A percentile compares a stretch with the other conserved stretches of the same genome.
phyloP scores from a whole-genome alignment of 2,888 invertebrate genomes.

The Torymus tubicola region DNA sequence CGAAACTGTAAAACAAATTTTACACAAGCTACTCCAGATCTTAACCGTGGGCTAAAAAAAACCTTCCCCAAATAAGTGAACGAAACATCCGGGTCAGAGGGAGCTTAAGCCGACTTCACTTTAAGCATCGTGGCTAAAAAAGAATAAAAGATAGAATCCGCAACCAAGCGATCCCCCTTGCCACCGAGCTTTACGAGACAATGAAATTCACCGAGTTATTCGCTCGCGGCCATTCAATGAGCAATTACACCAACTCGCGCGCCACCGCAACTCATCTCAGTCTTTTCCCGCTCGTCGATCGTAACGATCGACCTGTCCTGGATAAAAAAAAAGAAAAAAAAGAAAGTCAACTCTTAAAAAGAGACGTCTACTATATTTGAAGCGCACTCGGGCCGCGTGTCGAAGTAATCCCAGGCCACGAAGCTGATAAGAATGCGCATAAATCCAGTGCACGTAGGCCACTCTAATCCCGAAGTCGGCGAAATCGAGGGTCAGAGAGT shows the following conservation, averaged over 20 bases:
- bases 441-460: slow-evolving; percentile 15
- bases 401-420: too few relatives aligned
- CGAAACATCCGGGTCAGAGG: neutral
- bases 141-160: neutral
- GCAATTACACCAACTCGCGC: neutral
- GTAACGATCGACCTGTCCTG: too few relatives aligned
- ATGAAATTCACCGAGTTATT: neutral
- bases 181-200: neutral
- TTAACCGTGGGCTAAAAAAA: neutral
- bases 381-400: too few relatives aligned
- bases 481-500: too few relatives aligned
- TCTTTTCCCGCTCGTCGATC: too few relatives aligned
- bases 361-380: too few relatives aligned
- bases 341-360: too few relatives aligned
- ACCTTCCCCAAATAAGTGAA: neutral
- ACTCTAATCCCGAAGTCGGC: slow-evolving; percentile 1
- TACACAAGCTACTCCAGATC: too few relatives aligned
- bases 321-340: too few relatives aligned
- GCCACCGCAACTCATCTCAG: too few relatives aligned
- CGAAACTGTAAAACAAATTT: too few relatives aligned
- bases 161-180: neutral
- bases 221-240: neutral
- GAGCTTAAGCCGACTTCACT: neutral
- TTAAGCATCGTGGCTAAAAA: too few relatives aligned
- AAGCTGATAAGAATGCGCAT: slow-evolving; percentile 39